Evolutionary conservation across 2,888 invertebrate genomes (phyloP), one percentile per base, ranked within the genome.

Genomic region (Heliconius charithonia): DNA sequence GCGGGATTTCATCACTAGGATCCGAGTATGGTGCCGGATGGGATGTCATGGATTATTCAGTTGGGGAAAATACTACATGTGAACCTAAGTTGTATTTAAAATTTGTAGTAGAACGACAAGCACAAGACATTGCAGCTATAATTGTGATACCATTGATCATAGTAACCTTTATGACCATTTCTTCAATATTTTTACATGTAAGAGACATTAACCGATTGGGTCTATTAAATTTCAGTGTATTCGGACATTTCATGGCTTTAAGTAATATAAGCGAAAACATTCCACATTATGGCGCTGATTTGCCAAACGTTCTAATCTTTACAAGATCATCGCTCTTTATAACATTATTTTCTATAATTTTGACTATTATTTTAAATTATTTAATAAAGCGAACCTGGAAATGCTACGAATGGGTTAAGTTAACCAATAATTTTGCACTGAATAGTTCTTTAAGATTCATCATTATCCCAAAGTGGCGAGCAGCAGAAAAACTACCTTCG

Each of bases 71-170:
- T 69, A n/a, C 80, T 3, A 81, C 70, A n/a, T 78, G 83, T 12
- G 79, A 83, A 0, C 79, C 77, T 0, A 85, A 86, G 29, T 71
- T 91, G 9, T 83, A 80, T 22, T 77, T 91, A 65, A 83, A 82
- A 0, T 89, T 91, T 29, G 76, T 84, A 0, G 77, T 92, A 29
- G 86, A 90, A 69, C 85, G 92, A 4, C 86, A 89, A 69, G 88
- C 87, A 0, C 81, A 80, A 9, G 84, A 84, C 0, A 73, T 91
- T 0, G 87, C 84, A 4, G 85, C 86, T 0, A 79, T 89, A 3
- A 78, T 90, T 0, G 78, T 91, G 0, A 83, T 87, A 3, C 91
- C 92, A 0, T 82, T 85, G 9, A 27, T 86, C 0, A 82, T 88
- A 2, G 41, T 91, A 2, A 82, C 87, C 0, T 63, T 82, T 9